Base-by-base conservation (phyloP, 2,113 vertebrate genomes). In the Mobula birostris region DNA sequence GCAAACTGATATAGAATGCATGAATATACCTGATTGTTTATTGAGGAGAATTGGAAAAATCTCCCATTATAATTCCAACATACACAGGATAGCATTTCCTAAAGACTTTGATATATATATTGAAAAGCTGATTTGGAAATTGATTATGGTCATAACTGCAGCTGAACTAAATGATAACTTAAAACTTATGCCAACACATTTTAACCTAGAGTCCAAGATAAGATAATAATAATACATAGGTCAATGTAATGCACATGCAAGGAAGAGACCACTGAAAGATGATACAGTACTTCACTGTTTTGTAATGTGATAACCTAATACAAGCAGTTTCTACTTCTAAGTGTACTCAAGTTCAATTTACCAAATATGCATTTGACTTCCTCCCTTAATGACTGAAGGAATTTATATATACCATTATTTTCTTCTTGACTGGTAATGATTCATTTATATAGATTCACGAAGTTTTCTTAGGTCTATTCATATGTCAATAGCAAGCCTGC, bases 111-210 rank as follows among this genome's bases (percentile, higher is more conserved):
- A 48, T 61, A 8, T 14, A 8, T 14, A 11, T 29, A 61, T 21
- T 58, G 56, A 87, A 79, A 87, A 61, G 83, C 27, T 61, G 40
- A 85, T 40, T 7, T 48, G 24, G 82, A 85, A 85, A 85, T 85
- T 48, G 82, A 85, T 66, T 85, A 85, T 58, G 24, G 56, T 85
- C 82, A 83, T 36, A 85, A 36, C 12, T 40, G 56, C 19, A 85
- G 19, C 19, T 56, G 17, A 9, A 21, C 29, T 61, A 61, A 61
- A 87, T 87, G 40, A 87, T 85, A 87, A 85, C 48, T 85, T 85
- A 85, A 56, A 61, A 87, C 29, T 87, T 87, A 87, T 48, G 58
- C 56, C 83, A 87, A 87, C 58, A 56, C 82, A 85, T 56, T 58
- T 24, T 85, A 40, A 58, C 40, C 48, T 61, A 87, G 82, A 87